Conservation (phyloP, 2,113 vertebrate species). For the Tamias sibiricus region DNA sequence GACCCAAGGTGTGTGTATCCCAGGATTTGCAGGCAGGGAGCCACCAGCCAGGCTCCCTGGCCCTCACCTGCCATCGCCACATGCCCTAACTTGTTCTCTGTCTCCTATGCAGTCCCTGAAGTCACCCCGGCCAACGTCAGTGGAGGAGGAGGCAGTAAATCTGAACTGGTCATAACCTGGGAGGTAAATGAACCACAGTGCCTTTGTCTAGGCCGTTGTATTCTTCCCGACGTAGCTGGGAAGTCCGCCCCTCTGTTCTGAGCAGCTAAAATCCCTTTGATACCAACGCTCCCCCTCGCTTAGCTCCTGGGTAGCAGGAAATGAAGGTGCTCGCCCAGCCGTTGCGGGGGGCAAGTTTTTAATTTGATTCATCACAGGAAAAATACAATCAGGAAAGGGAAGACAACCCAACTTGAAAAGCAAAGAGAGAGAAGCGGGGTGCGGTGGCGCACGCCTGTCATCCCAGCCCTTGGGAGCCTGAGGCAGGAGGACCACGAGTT, state of each 20-base stretch:
- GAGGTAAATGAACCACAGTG: slow-evolving; percentile 90
- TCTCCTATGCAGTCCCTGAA: slow-evolving; percentile 92
- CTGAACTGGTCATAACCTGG: slow-evolving; percentile 99
- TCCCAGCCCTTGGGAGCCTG: no score
- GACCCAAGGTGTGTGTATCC: not conserved
- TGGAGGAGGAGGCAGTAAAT: slow-evolving; percentile 97
- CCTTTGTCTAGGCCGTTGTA: not conserved
- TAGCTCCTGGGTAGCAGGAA: not conserved
- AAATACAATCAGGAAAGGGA: slow-evolving; percentile 42
- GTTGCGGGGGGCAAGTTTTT: not conserved
- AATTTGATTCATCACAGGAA: slow-evolving; percentile 3
- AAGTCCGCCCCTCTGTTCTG: not conserved
- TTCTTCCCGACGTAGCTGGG: not conserved
- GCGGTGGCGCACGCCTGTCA: no score
- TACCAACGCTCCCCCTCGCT: not conserved
- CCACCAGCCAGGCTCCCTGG: not conserved
- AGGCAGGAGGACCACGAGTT: no score
- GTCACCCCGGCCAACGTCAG: slow-evolving; percentile 97
- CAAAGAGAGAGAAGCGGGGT: no score
- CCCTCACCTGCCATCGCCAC: not conserved
- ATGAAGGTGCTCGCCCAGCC: not conserved
- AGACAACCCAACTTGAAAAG: slow-evolving; percentile 38
- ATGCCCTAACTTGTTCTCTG: slow-evolving; percentile 56
- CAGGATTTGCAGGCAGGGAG: not conserved
- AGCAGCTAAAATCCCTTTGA: not conserved